A percentile compares a stretch with the other conserved stretches of the same genome.
These are phyloP conservation scores for Thinocorus orbignyianus DNA, from an alignment of 2,113 vertebrate genomes.

Conservation along the genomic window DNA sequence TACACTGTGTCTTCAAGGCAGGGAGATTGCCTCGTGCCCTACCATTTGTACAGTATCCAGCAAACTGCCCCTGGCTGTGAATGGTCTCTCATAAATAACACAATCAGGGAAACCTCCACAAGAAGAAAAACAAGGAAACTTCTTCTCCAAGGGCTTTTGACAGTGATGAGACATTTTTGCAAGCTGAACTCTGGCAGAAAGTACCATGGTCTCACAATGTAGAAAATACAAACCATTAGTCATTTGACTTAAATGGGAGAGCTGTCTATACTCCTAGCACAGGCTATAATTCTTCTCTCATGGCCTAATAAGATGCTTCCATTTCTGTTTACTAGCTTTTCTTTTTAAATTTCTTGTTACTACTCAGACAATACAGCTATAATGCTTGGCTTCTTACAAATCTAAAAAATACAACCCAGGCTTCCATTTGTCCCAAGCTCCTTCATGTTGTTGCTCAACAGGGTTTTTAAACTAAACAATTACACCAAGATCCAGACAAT, in stretches of 20 bases:
- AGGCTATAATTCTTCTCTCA: neutral
- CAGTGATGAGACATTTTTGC: neutral
- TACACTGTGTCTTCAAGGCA: neutral
- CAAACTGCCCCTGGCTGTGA: neutral
- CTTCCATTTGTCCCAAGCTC: neutral
- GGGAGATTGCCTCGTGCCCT: neutral
- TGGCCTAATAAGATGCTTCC: neutral
- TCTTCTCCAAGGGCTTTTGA: neutral
- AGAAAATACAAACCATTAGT: neutral
- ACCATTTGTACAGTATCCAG: neutral
- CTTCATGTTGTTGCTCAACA: neutral
- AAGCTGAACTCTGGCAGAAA: neutral
- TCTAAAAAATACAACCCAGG: neutral
- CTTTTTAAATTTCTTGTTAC: neutral
- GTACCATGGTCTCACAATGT: neutral
- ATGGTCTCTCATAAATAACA: neutral
- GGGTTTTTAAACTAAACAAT: neutral
- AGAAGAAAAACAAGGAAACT: neutral
- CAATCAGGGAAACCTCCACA: neutral
- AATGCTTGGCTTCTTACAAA: neutral
- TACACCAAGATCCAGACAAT: neutral
- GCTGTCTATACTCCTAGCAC: neutral
- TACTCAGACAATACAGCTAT: neutral
- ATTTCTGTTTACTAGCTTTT: neutral
- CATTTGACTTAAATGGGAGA: neutral